Conservation (phyloP, 2,113 vertebrate genomes). For the Halichoerus grypus region DNA sequence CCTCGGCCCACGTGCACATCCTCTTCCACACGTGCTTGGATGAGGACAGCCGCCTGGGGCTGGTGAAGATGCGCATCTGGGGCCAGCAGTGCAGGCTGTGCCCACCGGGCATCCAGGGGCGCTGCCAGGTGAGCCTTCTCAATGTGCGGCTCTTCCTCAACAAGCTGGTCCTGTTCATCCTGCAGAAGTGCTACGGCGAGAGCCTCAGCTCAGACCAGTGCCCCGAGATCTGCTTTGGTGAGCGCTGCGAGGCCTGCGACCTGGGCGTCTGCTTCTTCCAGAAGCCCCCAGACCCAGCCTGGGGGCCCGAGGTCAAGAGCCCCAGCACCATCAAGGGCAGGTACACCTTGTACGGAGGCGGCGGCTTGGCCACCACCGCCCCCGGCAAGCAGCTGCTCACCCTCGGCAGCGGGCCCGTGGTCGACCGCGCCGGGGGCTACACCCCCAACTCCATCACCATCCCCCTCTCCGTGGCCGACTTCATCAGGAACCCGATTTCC, state of each 20-base stretch:
- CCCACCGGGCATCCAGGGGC: rapidly evolving
- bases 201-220: background rate
- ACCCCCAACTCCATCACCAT: background rate
- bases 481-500: background rate
- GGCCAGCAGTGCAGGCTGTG: background rate
- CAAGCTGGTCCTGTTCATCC: conserved; percentile 39
- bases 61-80: conserved; percentile 56
- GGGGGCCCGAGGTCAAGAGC: background rate
- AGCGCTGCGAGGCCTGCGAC: background rate
- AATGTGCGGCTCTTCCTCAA: background rate
- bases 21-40: conserved; percentile 56
- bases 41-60: background rate
- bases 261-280: conserved; percentile 62
- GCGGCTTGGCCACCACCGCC: rapidly evolving
- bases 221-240: background rate
- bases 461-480: background rate
- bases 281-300: background rate
- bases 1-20: background rate
- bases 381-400: background rate
- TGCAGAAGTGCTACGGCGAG: background rate
- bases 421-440: rapidly evolving
- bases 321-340: background rate
- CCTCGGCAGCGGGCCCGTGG: background rate
- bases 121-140: conserved; percentile 21
- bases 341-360: rapidly evolving